phyloP scores from a whole-genome alignment of 2,797 vertebrate species.

The Erithacus rubecula region DNA sequence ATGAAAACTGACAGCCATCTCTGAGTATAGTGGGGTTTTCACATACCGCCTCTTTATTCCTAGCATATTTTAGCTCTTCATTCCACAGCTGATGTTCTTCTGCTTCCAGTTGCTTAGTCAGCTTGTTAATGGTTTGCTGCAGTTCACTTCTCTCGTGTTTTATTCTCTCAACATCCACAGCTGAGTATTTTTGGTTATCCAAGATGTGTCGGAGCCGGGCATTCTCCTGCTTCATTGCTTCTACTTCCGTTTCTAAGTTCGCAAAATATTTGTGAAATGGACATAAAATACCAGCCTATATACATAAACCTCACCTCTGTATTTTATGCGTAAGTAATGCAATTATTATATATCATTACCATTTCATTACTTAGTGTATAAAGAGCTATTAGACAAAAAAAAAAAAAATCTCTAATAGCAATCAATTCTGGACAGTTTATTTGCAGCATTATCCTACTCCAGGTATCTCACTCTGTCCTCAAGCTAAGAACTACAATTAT shows the following conservation, averaged over 20 bases:
- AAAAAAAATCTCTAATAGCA: neutral
- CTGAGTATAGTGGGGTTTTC: neutral
- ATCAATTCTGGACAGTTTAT: neutral
- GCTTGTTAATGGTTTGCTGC: conserved; percentile 84
- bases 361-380: neutral
- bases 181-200: conserved; percentile 92
- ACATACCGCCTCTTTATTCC: conserved; percentile 85
- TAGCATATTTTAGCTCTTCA: conserved; percentile 89
- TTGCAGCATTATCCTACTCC: neutral
- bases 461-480: neutral
- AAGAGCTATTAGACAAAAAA: neutral
- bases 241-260: conserved; percentile 81
- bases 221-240: conserved; percentile 85
- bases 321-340: neutral
- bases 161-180: conserved; percentile 92
- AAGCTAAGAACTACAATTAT: neutral
- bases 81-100: conserved; percentile 90
- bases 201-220: conserved; percentile 81
- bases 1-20: neutral
- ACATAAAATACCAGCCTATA: neutral
- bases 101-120: conserved; percentile 84
- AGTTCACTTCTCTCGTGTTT: conserved; percentile 91
- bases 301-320: neutral
- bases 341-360: neutral
- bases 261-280: neutral